A percentile compares a stretch with the other conserved stretches of the same genome.
Conservation (phyloP, 2,113 vertebrate species). For the Xyrauchen texanus region DNA sequence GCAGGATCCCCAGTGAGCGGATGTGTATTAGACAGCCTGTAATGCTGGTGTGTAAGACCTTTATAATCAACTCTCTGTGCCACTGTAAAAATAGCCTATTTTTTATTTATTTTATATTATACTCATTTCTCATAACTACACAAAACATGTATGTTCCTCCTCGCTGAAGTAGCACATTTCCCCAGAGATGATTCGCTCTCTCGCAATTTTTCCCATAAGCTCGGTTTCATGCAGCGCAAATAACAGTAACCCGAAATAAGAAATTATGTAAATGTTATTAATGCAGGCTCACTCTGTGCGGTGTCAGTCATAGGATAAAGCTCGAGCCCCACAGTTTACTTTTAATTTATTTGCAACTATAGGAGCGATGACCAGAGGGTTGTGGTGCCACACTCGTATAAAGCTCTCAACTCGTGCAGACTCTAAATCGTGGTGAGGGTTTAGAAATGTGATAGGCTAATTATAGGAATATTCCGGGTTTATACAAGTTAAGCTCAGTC, state of each 20-base stretch:
- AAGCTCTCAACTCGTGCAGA: slow-evolving; percentile 18
- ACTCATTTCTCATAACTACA: slow-evolving; percentile 8
- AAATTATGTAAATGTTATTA: slow-evolving; percentile 99
- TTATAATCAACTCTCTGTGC: background rate
- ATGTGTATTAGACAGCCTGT: background rate
- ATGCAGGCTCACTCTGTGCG: slow-evolving; percentile 82
- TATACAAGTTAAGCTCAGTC: no score
- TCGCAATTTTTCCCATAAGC: slow-evolving; percentile 96
- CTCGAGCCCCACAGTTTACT: slow-evolving; percentile 90
- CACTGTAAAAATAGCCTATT: slow-evolving; percentile 10
- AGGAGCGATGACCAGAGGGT: slow-evolving; percentile 88
- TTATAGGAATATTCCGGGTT: no score
- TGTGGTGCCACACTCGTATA: slow-evolving; percentile 11
- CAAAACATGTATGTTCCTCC: slow-evolving; percentile 16
- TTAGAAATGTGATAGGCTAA: slow-evolving; percentile 2
- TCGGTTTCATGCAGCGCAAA: slow-evolving; percentile 95
- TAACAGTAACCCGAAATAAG: slow-evolving; percentile 90
- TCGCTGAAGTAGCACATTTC: slow-evolving; percentile 8
- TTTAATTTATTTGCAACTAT: slow-evolving; percentile 99
- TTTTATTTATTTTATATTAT: background rate
- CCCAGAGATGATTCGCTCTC: slow-evolving; percentile 69
- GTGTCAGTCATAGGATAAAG: slow-evolving; percentile 93
- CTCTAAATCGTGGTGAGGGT: slow-evolving; percentile 17
- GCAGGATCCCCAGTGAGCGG: background rate
- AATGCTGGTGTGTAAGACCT: background rate